Evolutionary conservation across 2,888 invertebrate genomes (phyloP), one percentile per base, ranked within the genome.

Genomic region (Dastarcus helophoroides): DNA sequence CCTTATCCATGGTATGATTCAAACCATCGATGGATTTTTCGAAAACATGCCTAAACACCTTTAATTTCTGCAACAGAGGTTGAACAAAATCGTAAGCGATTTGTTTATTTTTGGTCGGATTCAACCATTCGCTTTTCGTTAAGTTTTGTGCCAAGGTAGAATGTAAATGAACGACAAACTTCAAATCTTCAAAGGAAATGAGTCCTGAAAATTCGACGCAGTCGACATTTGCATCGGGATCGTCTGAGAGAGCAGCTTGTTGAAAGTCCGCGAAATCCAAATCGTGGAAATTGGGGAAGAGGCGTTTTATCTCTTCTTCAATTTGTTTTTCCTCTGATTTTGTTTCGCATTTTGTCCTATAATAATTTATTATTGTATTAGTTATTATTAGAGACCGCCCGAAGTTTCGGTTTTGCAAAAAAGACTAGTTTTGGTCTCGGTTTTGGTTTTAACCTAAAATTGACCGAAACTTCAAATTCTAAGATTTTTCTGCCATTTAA

Each of bases 261-360:
- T 64, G 48, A 8, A 83, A 71, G 39, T 83, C 82, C 0, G 67
- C 62, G 55, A 84, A 85, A 53, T 85, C 84, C 26, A 64, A 55
- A 3, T 76, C 74, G 0, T 74, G 65, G 42, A 69, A 70, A 0
- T 73, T 76, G 0, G 82, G 82, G 50, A 85, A 85, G 50, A 80
- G 63, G 49, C 73, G 65, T 38, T 68, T 63, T 32, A 84, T 71
- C 60, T 83, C 80, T 31, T 68, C 60, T 10, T 67, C 55, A 1
- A 73, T 71, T 35, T 73, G 65, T 10, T 76, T 70, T 38, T 81
- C 80, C 47, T 84, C 84, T 11, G 76, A 68, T 49, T 76, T 69
- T 11, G 71, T 69, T 43, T 73, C 71, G 31, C 76, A 76, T 57
- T 72, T 73, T 0, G 73, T 72, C 50, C 72, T 73, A 29, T 25